These are phyloP conservation scores for Simalia tracyae DNA, from an alignment of 2,797 vertebrate species.

Conservation along the genomic window DNA sequence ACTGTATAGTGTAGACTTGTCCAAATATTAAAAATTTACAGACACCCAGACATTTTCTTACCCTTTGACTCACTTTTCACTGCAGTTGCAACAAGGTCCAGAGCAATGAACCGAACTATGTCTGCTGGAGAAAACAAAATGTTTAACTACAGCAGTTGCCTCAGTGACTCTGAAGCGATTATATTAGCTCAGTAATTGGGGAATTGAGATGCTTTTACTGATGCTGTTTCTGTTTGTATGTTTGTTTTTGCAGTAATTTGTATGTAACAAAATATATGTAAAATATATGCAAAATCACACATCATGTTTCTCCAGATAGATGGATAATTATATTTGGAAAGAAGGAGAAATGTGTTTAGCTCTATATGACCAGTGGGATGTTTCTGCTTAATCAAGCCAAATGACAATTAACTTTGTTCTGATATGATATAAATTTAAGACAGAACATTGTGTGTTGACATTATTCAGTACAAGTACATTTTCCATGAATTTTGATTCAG, in stretches of 20 bases:
- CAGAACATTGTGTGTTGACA: conserved; percentile 47
- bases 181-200: not conserved
- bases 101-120: not conserved
- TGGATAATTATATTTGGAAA: conserved; percentile 47
- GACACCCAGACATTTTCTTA: conserved; percentile 7
- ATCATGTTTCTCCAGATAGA: conserved; percentile 34
- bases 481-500: conserved; percentile 42
- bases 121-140: not conserved
- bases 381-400: conserved; percentile 51
- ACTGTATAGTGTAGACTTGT: not conserved
- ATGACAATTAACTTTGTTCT: conserved; percentile 45
- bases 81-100: not conserved
- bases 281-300: not conserved
- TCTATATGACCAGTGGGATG: conserved; percentile 33
- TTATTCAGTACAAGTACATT: conserved; percentile 39
- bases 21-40: not conserved
- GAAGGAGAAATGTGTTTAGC: conserved; percentile 49
- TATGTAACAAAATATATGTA: conserved; percentile 2
- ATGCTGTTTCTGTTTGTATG: not conserved
- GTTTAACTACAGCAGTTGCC: not conserved
- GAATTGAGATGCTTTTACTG: conserved; percentile 16
- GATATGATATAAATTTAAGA: conserved; percentile 35
- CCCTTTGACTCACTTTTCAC: not conserved
- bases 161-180: not conserved
- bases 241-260: conserved; percentile 8